A percentile compares a stretch with the other conserved stretches of the same genome.
Conservation (phyloP, 2,113 vertebrate species). For the Mastomys coucha region DNA sequence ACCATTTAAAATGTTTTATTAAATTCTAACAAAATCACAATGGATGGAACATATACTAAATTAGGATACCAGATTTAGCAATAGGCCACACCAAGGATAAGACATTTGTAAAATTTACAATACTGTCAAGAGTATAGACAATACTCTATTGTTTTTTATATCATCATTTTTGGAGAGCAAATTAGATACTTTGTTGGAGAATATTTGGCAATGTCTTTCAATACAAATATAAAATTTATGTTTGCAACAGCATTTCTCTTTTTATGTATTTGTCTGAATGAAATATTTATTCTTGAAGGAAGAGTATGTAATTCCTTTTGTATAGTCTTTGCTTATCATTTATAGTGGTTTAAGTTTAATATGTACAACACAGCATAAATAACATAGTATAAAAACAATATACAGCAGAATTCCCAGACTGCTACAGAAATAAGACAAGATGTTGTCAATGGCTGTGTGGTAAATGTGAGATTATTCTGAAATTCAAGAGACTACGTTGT, state of each 20-base stretch:
- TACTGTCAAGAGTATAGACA: neutral
- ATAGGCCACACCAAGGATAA: neutral
- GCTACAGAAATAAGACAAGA: neutral
- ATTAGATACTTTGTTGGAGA: neutral
- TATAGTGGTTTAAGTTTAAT: neutral
- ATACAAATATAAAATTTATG: neutral
- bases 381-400: neutral
- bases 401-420: neutral
- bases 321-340: neutral
- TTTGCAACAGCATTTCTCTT: neutral
- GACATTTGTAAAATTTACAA: neutral
- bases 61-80: neutral
- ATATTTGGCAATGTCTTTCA: neutral
- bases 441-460: too few species aligned
- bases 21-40: neutral
- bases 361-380: neutral
- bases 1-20: neutral
- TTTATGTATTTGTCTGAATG: neutral
- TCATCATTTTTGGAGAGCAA: neutral
- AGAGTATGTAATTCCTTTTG: neutral
- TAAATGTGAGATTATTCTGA: too few species aligned
- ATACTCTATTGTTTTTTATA: rapidly evolving
- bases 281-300: neutral
- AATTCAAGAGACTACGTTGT: neutral
- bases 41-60: neutral